Evolutionary conservation across 2,888 invertebrate species (phyloP).

Genomic region (Seladonia tumulorum): DNA sequence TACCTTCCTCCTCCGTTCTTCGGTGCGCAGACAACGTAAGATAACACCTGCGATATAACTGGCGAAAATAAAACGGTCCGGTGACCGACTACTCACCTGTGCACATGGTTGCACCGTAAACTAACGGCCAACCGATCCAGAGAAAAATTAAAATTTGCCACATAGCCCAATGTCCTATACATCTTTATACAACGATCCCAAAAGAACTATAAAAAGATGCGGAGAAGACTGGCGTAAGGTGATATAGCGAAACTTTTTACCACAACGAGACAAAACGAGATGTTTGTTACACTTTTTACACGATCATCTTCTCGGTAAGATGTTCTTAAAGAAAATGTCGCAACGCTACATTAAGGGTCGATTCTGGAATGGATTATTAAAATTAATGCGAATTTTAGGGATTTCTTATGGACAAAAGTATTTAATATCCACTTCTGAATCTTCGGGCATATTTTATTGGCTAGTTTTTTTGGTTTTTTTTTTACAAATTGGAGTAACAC

Average conservation of each 20-base stretch:
- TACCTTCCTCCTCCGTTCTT: slow-evolving; percentile 45
- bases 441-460: no score
- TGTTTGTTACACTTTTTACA: no score
- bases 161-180: neutral
- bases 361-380: no score
- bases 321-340: no score
- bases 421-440: no score
- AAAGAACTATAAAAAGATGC: neutral
- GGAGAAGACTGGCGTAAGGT: neutral
- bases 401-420: no score
- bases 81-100: slow-evolving; percentile 58
- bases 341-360: no score
- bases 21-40: slow-evolving; percentile 67
- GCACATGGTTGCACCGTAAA: slow-evolving; percentile 38
- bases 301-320: no score
- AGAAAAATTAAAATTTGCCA: neutral
- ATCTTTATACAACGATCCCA: neutral
- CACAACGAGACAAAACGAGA: neutral
- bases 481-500: no score
- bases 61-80: slow-evolving; percentile 68
- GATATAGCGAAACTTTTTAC: neutral
- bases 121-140: slow-evolving; percentile 21
- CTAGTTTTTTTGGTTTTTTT: no score
- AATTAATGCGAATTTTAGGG: no score
- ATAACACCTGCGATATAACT: slow-evolving; percentile 75